Conservation (phyloP, 2,888 invertebrate species). For the Drosophila kambysellisi region DNA sequence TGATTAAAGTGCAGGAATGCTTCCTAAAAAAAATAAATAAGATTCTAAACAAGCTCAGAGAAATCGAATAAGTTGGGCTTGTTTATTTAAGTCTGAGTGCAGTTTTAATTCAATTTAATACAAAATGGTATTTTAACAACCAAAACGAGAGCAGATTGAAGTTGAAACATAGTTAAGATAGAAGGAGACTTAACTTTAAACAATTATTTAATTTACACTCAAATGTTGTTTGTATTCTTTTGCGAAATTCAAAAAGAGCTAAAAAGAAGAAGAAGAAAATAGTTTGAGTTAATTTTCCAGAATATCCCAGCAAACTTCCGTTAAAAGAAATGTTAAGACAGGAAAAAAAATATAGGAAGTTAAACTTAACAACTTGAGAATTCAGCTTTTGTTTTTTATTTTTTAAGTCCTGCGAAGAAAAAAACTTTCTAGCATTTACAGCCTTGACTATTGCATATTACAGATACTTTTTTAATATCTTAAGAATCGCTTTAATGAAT, state of each 20-base stretch:
- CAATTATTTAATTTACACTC: not conserved
- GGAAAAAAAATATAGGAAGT: not conserved
- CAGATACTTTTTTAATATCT: slow-evolving; percentile 7
- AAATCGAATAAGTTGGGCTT: not conserved
- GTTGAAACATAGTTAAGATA: not conserved
- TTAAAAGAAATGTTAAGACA: not conserved
- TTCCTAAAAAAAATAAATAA: not conserved
- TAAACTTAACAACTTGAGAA: not conserved
- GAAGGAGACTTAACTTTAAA: not conserved
- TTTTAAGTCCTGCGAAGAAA: not conserved
- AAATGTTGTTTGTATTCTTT: not conserved
- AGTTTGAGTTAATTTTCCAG: too few species aligned
- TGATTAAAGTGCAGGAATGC: not conserved
- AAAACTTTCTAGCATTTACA: slow-evolving; percentile 9
- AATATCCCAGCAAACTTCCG: not conserved
- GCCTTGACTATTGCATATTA: slow-evolving; percentile 28
- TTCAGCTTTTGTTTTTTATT: not conserved
- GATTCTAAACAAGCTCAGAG: not conserved
- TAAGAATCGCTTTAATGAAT: slow-evolving; percentile 46
- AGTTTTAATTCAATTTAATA: not conserved
- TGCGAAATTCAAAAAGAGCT: not conserved
- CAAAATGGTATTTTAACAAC: not conserved
- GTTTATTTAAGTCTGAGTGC: not conserved
- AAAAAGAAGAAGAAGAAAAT: not conserved
- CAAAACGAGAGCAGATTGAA: not conserved